Percentiles rank a stretch among this genome's conserved stretches.
phyloP scores from a whole-genome alignment of 2,797 vertebrate genomes.

The Malacoraja senta region DNA sequence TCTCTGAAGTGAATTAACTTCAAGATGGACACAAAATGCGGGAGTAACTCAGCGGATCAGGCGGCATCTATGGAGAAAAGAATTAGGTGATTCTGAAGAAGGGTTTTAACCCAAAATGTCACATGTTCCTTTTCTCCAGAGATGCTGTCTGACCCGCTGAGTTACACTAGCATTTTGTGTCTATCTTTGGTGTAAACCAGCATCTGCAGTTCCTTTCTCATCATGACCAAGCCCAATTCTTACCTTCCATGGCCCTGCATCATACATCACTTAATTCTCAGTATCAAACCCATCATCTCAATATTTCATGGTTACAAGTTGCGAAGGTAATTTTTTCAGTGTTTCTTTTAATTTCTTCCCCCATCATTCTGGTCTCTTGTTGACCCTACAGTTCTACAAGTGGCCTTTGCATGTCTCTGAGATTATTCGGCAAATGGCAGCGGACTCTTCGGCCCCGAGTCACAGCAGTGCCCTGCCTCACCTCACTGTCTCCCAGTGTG shows the following conservation, averaged over 20 bases:
- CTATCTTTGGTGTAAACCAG: too few species aligned
- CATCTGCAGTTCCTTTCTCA: too few species aligned
- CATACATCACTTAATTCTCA: not conserved
- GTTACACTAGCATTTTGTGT: too few species aligned
- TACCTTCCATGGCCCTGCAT: not conserved
- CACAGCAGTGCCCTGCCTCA: too few species aligned
- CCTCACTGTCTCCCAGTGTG: not conserved
- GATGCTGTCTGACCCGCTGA: too few species aligned
- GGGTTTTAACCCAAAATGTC: too few species aligned
- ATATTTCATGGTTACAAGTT: not conserved
- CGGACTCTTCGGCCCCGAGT: not conserved
- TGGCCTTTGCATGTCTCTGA: not conserved
- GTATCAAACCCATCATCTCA: not conserved
- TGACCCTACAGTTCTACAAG: not conserved
- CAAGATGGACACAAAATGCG: not conserved
- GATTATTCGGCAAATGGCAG: not conserved
- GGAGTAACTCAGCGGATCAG: too few species aligned
- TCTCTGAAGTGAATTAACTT: constrained; percentile 1
- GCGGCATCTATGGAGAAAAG: too few species aligned
- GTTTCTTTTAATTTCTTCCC: not conserved
- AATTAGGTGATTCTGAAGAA: too few species aligned
- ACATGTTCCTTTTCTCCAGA: too few species aligned
- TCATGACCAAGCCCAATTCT: not conserved
- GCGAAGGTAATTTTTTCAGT: not conserved
- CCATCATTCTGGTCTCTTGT: not conserved